phyloP scores from a whole-genome alignment of 1,140 invertebrate species.

The Drosophila baimaii region DNA sequence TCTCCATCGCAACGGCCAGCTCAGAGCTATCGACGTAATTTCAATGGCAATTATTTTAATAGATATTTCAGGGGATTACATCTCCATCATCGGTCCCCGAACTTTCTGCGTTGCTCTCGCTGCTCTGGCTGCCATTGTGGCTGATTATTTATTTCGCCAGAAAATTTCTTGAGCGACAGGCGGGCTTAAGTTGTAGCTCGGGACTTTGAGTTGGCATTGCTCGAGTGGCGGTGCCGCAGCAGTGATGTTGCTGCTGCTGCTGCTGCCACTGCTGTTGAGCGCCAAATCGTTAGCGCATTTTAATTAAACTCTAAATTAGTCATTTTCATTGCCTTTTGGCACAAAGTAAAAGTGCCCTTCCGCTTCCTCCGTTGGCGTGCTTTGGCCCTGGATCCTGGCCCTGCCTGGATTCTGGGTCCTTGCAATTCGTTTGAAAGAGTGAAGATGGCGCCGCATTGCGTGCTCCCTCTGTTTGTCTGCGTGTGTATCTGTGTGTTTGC shows the following conservation, averaged over 20 bases:
- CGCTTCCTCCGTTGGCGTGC: slow-evolving; percentile 3
- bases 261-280: slow-evolving; percentile 43
- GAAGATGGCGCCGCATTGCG: slow-evolving; percentile 56
- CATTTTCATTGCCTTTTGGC: slow-evolving; percentile 77
- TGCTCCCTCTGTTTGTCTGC: slow-evolving; percentile 29
- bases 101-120: not conserved
- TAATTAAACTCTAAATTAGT: slow-evolving; percentile 83
- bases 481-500: slow-evolving; percentile 35
- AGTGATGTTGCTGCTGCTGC: slow-evolving; percentile 5
- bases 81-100: slow-evolving; percentile 35
- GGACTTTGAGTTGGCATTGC: slow-evolving; percentile 44
- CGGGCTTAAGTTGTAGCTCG: slow-evolving; percentile 59
- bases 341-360: slow-evolving; percentile 64
- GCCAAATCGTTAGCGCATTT: slow-evolving; percentile 78
- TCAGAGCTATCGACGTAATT: slow-evolving; percentile 55
- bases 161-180: slow-evolving; percentile 66
- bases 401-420: slow-evolving; percentile 20
- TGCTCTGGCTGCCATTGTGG: slow-evolving; percentile 30
- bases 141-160: slow-evolving; percentile 64
- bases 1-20: slow-evolving; percentile 27
- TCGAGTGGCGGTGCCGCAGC: not conserved
- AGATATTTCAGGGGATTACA: slow-evolving; percentile 45
- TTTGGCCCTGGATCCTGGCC: not conserved
- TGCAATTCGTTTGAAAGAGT: slow-evolving; percentile 60
- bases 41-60: slow-evolving; percentile 69